Evolutionary conservation across 2,888 invertebrate species (phyloP), one percentile per base, ranked within the genome.

Genomic region (Congeria kusceri): DNA sequence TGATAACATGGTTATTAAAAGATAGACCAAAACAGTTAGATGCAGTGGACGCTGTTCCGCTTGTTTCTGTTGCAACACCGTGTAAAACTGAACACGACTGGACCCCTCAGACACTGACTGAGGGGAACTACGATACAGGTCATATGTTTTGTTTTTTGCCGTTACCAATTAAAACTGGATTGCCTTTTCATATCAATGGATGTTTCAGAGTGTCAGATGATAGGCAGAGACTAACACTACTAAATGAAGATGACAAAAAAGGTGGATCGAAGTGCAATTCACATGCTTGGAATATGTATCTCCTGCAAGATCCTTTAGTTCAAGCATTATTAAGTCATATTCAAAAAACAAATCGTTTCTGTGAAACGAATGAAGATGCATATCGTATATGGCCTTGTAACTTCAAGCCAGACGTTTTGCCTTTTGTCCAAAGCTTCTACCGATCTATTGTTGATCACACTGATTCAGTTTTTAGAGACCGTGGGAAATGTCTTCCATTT

Each of bases 181-280:
- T 92, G 11, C 90, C 91, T 13, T 84, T 92, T 25, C 91, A 92
- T 72, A 74, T 87, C 84, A 89, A 91, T 82, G 91, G 88, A 0
- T 87, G 89, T 66, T 91, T 91, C 82, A 85, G 90, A 18, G 83
- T 92, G 13, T 86, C 87, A 9, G 86, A 89, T 20, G 87, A 90
- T 47, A 71, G 92, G 27, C 73, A 88, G 18, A 83, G 87, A 32
- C 84, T 92, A 18, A 59, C 69, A 9, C 79, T 76, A 27, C 66
- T 67, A 29, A 87, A 87, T 18, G 84, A 83, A 49, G 91, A 92
- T 73, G 91, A 91, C 80, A 90, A 87, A 77, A 44, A 20, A 9
- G 18, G 25, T 25, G 23, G 23, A 53, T 20, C 23, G 9, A 53
- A 53, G n/a, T n/a, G 20, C 11, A 18, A 9, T n/a, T 47, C 44